Percentiles rank a stretch among this genome's conserved stretches.
These are phyloP conservation scores for Saturnia japonica DNA, from an alignment of 2,888 invertebrate species.

Conservation along the genomic window DNA sequence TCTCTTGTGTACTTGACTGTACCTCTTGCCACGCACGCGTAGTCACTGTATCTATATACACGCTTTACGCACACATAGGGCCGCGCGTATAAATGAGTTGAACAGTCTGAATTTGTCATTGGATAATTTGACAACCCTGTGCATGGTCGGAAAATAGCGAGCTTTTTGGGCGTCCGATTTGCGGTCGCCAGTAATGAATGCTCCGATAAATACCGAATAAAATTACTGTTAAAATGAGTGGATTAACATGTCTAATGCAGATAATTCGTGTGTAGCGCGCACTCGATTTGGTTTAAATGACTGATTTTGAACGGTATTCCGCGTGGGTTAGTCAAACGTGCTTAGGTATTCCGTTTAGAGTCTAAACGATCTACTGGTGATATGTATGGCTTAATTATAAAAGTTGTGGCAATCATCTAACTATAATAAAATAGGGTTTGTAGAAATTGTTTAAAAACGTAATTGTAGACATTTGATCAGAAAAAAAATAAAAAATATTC, in stretches of 20 bases:
- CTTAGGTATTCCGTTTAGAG: conserved; percentile 22
- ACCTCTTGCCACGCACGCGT: too few species aligned
- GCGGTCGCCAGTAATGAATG: conserved; percentile 80
- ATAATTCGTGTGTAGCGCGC: conserved; percentile 74
- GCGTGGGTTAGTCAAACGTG: conserved; percentile 35
- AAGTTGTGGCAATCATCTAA: background rate
- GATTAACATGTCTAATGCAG: conserved; percentile 83
- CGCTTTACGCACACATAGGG: too few species aligned
- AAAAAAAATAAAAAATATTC: too few species aligned
- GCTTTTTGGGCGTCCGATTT: conserved; percentile 81
- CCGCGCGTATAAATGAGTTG: too few species aligned
- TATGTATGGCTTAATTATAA: background rate
- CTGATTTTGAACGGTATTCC: conserved; percentile 54
- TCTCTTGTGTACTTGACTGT: too few species aligned
- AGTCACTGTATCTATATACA: too few species aligned
- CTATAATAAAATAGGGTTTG: background rate
- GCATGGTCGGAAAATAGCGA: conserved; percentile 71
- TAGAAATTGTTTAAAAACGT: too few species aligned
- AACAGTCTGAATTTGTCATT: too few species aligned
- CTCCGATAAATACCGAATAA: conserved; percentile 82
- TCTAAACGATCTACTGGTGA: background rate
- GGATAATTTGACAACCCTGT: conserved; percentile 14
- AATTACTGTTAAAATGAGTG: conserved; percentile 82
- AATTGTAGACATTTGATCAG: too few species aligned
- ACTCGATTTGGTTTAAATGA: conserved; percentile 72